These are phyloP conservation scores for Drosophila setifemur DNA, from an alignment of 1,140 invertebrate genomes.

Conservation along the genomic window DNA sequence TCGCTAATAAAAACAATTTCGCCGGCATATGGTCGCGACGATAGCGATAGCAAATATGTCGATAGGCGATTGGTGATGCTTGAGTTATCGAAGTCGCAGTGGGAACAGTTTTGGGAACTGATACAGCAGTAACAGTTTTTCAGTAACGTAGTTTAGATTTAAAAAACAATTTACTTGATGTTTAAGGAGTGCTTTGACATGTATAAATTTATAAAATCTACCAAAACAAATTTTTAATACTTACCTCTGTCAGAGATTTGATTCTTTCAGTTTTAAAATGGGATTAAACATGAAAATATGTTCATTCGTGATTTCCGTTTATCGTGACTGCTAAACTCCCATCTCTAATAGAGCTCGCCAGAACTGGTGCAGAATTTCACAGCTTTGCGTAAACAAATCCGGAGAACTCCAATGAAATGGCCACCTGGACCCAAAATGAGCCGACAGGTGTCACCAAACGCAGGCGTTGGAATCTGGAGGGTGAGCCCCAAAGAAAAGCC, in stretches of 20 bases:
- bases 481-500: slow-evolving; percentile 12
- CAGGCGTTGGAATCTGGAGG: slow-evolving; percentile 78
- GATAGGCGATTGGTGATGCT: neutral
- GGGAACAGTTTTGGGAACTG: no score
- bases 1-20: slow-evolving; percentile 14
- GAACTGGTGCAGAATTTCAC: slow-evolving; percentile 18
- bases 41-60: neutral
- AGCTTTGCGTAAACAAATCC: slow-evolving; percentile 53
- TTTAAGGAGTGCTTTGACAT: no score
- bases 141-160: no score
- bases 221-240: no score
- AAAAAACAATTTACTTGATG: no score
- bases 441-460: slow-evolving; percentile 65
- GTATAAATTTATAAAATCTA: no score
- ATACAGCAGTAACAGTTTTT: no score
- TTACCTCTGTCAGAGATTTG: neutral
- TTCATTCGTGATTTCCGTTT: neutral
- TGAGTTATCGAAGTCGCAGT: slow-evolving; percentile 10
- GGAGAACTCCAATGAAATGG: slow-evolving; percentile 33
- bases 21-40: slow-evolving; percentile 37
- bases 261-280: neutral
- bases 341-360: neutral
- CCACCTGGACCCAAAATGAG: slow-evolving; percentile 75
- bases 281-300: no score
- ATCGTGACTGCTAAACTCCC: neutral